Percentiles rank a stretch among this genome's conserved stretches.
Evolutionary conservation across 2,888 invertebrate species (phyloP).

Genomic region (Drosophila vallismaia): DNA sequence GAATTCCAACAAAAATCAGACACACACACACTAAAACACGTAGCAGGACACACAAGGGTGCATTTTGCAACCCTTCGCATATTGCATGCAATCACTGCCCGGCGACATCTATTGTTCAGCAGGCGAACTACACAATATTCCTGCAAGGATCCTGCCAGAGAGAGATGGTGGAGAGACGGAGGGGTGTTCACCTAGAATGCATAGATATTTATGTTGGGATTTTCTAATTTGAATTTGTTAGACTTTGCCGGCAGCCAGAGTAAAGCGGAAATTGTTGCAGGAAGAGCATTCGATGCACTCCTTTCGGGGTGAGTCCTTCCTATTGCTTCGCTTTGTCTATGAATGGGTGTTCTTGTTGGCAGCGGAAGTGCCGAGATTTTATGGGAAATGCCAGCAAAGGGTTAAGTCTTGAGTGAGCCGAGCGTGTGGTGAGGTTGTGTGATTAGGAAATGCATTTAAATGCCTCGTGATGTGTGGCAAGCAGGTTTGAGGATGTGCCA

Average conservation of each 20-base stretch:
- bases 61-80: constrained; percentile 73
- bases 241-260: constrained; percentile 64
- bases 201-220: constrained; percentile 74
- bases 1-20: constrained; percentile 74
- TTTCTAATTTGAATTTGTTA: constrained; percentile 77
- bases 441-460: constrained; percentile 51
- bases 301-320: constrained; percentile 34
- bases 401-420: constrained; percentile 50
- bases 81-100: constrained; percentile 61
- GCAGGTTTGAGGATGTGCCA: constrained; percentile 20
- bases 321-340: constrained; percentile 4
- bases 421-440: constrained; percentile 33
- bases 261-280: constrained; percentile 74
- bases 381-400: constrained; percentile 66
- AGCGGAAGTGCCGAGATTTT: constrained; percentile 70
- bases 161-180: neutral
- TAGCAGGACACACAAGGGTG: constrained; percentile 56
- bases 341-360: constrained; percentile 29
- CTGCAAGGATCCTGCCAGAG: constrained; percentile 25
- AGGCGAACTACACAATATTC: constrained; percentile 50
- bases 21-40: constrained; percentile 37
- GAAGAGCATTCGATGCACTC: constrained; percentile 63
- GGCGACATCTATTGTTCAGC: constrained; percentile 75
- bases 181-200: constrained; percentile 40
- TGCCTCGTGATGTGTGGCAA: constrained; percentile 20